Evolutionary conservation across 2,113 vertebrate genomes (phyloP), one percentile per base, ranked within the genome.

Genomic region (Pungitius pungitius): DNA sequence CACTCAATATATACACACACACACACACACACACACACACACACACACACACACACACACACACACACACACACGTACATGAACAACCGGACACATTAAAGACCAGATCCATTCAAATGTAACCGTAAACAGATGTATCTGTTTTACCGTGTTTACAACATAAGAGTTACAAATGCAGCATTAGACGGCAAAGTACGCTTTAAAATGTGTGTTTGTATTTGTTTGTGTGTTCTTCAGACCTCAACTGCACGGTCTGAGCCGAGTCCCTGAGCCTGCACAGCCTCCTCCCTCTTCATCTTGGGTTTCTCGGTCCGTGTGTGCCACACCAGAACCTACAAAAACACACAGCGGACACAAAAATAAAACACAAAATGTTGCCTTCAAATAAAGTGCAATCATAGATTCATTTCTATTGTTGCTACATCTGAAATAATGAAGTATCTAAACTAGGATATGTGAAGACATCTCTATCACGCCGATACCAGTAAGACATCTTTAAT

Each of bases 281-380:
- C 92, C 7, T 97, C 96, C 80, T 97, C 96, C 47, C 95, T 92
- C 85, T 96, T 97, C 95, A 97, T 95, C 91, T 97, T 97, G 42
- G 96, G 96, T 64, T 96, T 97, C 92, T 97, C 96, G 0, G 96
- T 96, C 22, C 96, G 92, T 0, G 96, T 97, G 64, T 97, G 96
- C 96, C 96, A 97, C 58, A 97, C 96, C 78, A 97, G 90, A 55
- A 97, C 94, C 96, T 97, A 15, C 79, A 60, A 27, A 45, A 51
- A 70, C 42, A 68, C 33, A 52, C 11, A 65, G 3, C 20, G n/a
- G 39, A n/a, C 65, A 72, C 10, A 1, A 9, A 26, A 51, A 60
- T 51, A 0, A 49, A 60, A 51, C 13, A 18, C 8, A 33, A 33
- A 1, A 33, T 22, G 14, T 56, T 30, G 14, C 6, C 18, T 39